Evolutionary conservation across 2,113 vertebrate genomes (phyloP), one percentile per base, ranked within the genome.

Genomic region (Semnornis frantzii): DNA sequence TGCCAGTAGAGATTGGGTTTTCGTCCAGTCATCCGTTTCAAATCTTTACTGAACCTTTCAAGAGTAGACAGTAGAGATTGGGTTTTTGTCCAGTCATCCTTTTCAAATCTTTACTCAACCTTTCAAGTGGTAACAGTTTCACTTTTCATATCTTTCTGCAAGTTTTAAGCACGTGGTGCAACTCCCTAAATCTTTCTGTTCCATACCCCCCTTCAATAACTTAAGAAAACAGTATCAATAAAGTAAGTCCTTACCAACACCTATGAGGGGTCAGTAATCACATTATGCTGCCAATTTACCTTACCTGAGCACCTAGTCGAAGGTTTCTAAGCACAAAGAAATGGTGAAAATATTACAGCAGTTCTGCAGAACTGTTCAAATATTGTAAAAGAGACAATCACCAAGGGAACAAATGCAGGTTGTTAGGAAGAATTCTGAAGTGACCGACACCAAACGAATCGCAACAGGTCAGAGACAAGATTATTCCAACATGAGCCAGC

Each of bases 1-100:
- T 94, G 97, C 99, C 99, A 99, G 96, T 98, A 99, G 74, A 98
- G 76, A 78, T 97, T 97, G 2, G 98, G 98, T 72, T 89, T 96
- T 60, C 88, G 96, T 39, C 98, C 98, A 0, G 98, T 99, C 99
- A 99, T 99, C 95, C 94, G 97, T 55, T 97, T 85, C 55, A 99
- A 96, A 37, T 99, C 98, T 0, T 98, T 96, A 52, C 98, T 98
- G 96, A 99, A 99, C 91, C 99, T 99, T 95, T 88, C 65, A 88
- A 95, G 44, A 90, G 64, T 72, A 93, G 37, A 46, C 44, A 46
- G 42, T 15, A 44, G 44, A 46, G 44, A 46, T 46, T 46, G 44
- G 44, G 16, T 46, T 46, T 46, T 46, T 18, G 16, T 46, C 44
- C 44, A 46, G 44, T 46, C 44, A 46, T 6, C 6, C 16, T 8